phyloP scores from a whole-genome alignment of 2,888 invertebrate genomes.

The Seira musarum region DNA sequence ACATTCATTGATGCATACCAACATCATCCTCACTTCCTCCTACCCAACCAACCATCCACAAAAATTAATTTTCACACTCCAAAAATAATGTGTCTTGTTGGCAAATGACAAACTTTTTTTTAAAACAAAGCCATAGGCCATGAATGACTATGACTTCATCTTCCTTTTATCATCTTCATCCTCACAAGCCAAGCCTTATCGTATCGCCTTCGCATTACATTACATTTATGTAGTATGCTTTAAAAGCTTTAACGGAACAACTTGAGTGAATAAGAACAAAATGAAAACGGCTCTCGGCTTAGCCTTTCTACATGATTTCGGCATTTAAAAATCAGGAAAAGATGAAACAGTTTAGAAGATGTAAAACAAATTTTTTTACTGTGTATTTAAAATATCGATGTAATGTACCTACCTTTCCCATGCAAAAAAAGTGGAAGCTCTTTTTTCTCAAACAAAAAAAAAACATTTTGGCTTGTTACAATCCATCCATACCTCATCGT shows the following conservation, averaged over 20 bases:
- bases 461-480: slow-evolving; percentile 12
- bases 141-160: slow-evolving; percentile 20
- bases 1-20: no score
- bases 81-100: slow-evolving; percentile 7
- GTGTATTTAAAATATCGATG: neutral
- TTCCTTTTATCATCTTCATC: neutral
- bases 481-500: slow-evolving; percentile 16
- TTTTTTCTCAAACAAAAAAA: neutral
- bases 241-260: slow-evolving; percentile 2
- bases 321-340: slow-evolving; percentile 8
- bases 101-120: slow-evolving; percentile 11
- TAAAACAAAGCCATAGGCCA: slow-evolving; percentile 1
- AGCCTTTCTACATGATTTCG: slow-evolving; percentile 3
- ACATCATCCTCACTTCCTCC: neutral
- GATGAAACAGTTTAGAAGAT: slow-evolving; percentile 1
- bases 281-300: neutral
- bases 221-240: neutral
- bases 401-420: no score
- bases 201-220: neutral
- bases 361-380: slow-evolving; percentile 18
- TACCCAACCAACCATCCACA: slow-evolving; percentile 2
- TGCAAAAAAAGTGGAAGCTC: slow-evolving; percentile 17
- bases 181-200: neutral
- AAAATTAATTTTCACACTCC: slow-evolving; percentile 14
- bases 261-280: neutral